Conservation (phyloP, 2,113 vertebrate species). For the Okapia johnstoni region DNA sequence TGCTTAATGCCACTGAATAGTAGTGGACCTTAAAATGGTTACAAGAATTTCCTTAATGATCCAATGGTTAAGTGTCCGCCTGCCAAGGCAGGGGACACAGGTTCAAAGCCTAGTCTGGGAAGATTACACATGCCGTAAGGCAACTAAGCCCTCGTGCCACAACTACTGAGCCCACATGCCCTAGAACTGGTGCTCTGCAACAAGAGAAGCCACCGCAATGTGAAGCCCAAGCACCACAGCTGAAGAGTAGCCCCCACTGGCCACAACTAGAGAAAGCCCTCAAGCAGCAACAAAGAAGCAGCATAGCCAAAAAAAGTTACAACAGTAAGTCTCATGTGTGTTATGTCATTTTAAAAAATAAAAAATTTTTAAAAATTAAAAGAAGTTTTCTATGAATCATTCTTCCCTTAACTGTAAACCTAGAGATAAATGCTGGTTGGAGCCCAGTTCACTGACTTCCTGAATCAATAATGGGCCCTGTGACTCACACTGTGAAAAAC, state of each 20-base stretch:
- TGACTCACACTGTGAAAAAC: neutral
- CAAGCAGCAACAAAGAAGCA: neutral
- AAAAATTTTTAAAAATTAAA: neutral
- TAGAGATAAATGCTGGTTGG: neutral
- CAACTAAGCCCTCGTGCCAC: neutral
- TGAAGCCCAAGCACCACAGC: neutral
- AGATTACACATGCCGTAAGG: neutral
- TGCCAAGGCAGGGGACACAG: neutral
- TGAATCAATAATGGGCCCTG: neutral
- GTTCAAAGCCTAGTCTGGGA: neutral
- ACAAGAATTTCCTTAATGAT: neutral
- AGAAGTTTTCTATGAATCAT: neutral
- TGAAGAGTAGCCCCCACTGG: neutral
- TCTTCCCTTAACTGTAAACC: neutral
- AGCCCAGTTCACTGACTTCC: neutral
- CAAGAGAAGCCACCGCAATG: neutral
- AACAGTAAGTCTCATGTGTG: neutral
- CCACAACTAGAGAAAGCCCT: neutral
- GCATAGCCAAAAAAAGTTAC: neutral
- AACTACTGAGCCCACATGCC: neutral
- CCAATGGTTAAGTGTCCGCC: neutral
- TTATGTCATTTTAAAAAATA: neutral
- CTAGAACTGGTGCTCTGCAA: neutral
- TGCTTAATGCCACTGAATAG: neutral
- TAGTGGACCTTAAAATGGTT: neutral